Evolutionary conservation across 2,888 invertebrate genomes (phyloP).

Genomic region (Chymomyza caudatula): DNA sequence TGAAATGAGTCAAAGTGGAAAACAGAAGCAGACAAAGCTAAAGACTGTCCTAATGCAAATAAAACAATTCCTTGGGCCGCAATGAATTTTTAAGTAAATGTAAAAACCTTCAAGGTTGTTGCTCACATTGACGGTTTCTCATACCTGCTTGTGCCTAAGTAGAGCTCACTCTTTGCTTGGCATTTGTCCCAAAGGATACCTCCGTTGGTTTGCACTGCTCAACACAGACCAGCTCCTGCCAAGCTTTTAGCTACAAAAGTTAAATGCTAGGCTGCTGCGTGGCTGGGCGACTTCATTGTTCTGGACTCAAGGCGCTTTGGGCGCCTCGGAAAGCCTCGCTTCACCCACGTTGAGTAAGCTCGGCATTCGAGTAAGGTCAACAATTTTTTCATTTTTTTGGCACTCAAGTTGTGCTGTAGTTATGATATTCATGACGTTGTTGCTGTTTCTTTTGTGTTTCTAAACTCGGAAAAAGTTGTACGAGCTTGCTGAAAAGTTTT

Average conservation of each 20-base stretch:
- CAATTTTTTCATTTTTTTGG: conserved; percentile 51
- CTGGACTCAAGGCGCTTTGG: conserved; percentile 22
- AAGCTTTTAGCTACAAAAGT: conserved; percentile 60
- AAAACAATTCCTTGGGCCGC: conserved; percentile 63
- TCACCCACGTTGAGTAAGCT: neutral
- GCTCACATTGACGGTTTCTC: conserved; percentile 7
- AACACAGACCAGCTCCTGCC: conserved; percentile 18
- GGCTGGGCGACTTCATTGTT: conserved; percentile 47
- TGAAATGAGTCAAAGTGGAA: conserved; percentile 13
- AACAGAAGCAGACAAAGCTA: conserved; percentile 11
- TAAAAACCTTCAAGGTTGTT: conserved; percentile 47
- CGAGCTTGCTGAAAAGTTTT: conserved; percentile 23
- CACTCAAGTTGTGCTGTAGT: conserved; percentile 46
- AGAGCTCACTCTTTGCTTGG: conserved; percentile 27
- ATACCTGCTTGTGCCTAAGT: neutral
- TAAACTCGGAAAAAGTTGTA: conserved; percentile 13
- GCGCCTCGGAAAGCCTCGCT: neutral
- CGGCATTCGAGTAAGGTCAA: conserved; percentile 51
- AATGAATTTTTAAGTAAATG: conserved; percentile 67
- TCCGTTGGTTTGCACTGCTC: conserved; percentile 18
- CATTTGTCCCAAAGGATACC: conserved; percentile 54
- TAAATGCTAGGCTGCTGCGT: conserved; percentile 37
- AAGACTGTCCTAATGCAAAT: conserved; percentile 33
- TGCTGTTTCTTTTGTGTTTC: conserved; percentile 12
- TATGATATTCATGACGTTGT: conserved; percentile 41